A percentile compares a stretch with the other conserved stretches of the same genome.
Evolutionary conservation across 2,797 vertebrate genomes (phyloP).

Genomic region (Danio choprae): DNA sequence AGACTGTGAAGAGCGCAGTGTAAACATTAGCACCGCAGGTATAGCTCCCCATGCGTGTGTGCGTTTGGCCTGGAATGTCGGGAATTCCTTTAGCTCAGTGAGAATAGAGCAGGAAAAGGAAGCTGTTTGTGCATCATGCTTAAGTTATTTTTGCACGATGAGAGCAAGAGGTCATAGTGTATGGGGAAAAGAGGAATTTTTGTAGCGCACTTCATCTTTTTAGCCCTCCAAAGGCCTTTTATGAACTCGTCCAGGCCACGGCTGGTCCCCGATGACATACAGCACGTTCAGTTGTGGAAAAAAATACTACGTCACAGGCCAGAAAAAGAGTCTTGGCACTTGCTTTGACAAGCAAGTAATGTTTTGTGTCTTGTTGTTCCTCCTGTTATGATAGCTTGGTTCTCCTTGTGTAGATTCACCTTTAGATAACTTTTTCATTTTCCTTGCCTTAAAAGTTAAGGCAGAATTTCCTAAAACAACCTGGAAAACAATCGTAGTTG

Average conservation of each 20-base stretch:
- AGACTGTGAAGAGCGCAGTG: conserved; percentile 34
- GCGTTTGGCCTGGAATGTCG: conserved; percentile 52
- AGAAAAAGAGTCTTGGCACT: conserved; percentile 15
- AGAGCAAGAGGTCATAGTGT: conserved; percentile 74
- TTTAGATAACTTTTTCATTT: conserved; percentile 25
- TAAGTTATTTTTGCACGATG: conserved; percentile 81
- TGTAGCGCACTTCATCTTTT: conserved; percentile 64
- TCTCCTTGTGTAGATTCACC: conserved; percentile 14
- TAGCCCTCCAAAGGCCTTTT: conserved; percentile 61
- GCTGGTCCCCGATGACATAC: conserved; percentile 27
- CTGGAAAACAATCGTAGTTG: not conserved
- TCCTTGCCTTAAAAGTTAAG: not conserved
- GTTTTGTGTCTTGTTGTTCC: conserved; percentile 14
- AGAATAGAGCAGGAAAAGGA: conserved; percentile 77
- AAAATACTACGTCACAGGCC: conserved; percentile 1
- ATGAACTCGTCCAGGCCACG: conserved; percentile 46
- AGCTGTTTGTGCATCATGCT: conserved; percentile 68
- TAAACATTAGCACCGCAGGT: conserved; percentile 48
- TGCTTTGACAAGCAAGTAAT: conserved; percentile 3
- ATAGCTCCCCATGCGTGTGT: conserved; percentile 39
- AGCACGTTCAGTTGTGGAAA: conserved; percentile 25
- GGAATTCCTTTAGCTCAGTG: conserved; percentile 65
- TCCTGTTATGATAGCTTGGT: conserved; percentile 17
- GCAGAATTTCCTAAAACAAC: not conserved
- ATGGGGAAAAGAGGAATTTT: conserved; percentile 73